These are phyloP conservation scores for Zaprionus africanus DNA, from an alignment of 1,140 invertebrate species.

Conservation along the genomic window DNA sequence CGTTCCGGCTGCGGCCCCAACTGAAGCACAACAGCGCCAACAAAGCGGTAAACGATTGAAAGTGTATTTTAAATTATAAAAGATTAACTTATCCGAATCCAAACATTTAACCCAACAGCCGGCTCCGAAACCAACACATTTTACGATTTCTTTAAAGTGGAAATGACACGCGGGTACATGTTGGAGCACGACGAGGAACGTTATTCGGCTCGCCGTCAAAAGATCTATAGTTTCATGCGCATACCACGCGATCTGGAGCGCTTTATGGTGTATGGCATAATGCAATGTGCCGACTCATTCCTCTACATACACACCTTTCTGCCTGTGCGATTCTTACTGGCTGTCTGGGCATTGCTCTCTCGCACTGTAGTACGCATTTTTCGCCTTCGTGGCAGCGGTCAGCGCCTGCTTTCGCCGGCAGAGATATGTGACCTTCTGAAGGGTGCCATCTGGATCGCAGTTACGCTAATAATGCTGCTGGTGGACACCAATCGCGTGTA, in stretches of 20 bases:
- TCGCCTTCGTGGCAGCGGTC: slow-evolving; percentile 86
- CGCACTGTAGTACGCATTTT: slow-evolving; percentile 90
- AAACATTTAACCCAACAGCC: slow-evolving; percentile 15
- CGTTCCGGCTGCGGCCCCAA: slow-evolving; percentile 33
- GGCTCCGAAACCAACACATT: slow-evolving; percentile 59
- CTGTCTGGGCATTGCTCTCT: slow-evolving; percentile 91
- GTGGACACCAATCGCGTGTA: slow-evolving; percentile 99
- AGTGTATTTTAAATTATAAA: background rate
- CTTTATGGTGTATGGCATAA: slow-evolving; percentile 98
- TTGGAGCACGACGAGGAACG: slow-evolving; percentile 97
- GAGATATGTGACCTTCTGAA: slow-evolving; percentile 99
- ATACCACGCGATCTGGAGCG: slow-evolving; percentile 97
- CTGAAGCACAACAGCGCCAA: slow-evolving; percentile 31
- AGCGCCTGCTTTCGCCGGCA: slow-evolving; percentile 91
- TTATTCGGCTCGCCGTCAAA: slow-evolving; percentile 96
- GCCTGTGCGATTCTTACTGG: slow-evolving; percentile 95
- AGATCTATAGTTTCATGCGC: slow-evolving; percentile 98
- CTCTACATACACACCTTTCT: slow-evolving; percentile 99
- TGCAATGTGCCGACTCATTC: slow-evolving; percentile 99
- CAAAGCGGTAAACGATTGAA: slow-evolving; percentile 40
- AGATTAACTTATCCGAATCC: background rate
- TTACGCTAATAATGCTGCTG: slow-evolving; percentile 93
- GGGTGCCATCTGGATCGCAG: slow-evolving; percentile 93
- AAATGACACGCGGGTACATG: slow-evolving; percentile 95
- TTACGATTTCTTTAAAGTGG: slow-evolving; percentile 91